Percentiles rank a stretch among this genome's conserved stretches.
Conservation (phyloP, 2,113 vertebrate genomes). For the Alethe castanea region DNA sequence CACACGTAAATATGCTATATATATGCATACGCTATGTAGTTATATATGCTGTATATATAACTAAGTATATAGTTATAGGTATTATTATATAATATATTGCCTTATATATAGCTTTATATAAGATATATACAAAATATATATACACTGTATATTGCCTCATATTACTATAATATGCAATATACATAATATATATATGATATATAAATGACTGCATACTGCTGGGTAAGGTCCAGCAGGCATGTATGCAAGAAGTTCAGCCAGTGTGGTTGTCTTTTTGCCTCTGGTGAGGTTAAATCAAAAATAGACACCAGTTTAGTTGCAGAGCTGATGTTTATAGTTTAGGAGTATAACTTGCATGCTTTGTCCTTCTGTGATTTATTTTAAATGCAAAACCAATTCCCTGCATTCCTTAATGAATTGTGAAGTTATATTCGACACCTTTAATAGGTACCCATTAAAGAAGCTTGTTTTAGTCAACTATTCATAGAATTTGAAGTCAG, state of each 20-base stretch:
- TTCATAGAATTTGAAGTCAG: background rate
- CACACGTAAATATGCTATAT: background rate
- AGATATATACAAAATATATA: background rate
- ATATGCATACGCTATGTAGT: no score
- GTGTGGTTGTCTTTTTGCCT: background rate
- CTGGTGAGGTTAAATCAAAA: background rate
- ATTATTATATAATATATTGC: no score
- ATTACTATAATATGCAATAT: background rate
- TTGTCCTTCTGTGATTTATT: background rate
- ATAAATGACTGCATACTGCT: accelerated
- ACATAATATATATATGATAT: no score
- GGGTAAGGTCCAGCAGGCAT: background rate
- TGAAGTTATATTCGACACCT: background rate
- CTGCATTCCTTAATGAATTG: accelerated
- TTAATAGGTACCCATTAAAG: background rate
- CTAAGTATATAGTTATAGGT: background rate
- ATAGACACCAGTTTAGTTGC: background rate
- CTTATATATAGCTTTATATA: background rate
- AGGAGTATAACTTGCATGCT: background rate
- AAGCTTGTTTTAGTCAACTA: background rate
- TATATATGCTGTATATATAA: no score
- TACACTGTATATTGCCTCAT: background rate
- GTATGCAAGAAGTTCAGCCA: accelerated
- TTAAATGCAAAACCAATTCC: background rate
- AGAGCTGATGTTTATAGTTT: background rate